Base-by-base conservation (phyloP, 92 coral and sea anemone species). In the Porites rus region DNA sequence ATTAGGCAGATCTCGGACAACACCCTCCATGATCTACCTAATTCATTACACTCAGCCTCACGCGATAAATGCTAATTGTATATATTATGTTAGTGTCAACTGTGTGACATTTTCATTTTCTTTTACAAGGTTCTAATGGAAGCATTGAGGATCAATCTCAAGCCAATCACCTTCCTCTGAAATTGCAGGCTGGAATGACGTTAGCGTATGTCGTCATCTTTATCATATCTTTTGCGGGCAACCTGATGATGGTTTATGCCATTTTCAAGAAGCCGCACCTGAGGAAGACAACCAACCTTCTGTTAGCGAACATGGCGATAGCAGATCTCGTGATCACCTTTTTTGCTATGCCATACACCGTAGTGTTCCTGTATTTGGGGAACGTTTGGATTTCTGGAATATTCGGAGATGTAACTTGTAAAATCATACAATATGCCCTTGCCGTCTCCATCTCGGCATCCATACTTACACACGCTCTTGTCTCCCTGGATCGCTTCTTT, bases 321-420 rank as follows among this genome's bases (percentile, higher is more conserved):
- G 98, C 98, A 2, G 98, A 94, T 69, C 76, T 94, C 51, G 69
- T 94, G 20, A 93, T 93, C n/a, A 92, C 98, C 0, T 70, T 94
- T 18, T 88, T 94, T 18, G 92, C 92, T 50, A 90, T 90, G 80
- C 98, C 98, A 8, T 87, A 84, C 19, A 69, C 88, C 31, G 93
- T 94, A 10, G 66, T 79, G 72, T 94, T 69, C 67, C 54, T 90
- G 20, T 88, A 76, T 61, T 38, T 84, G 31, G 78, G 85, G 78
- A 90, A 90, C 18, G 63, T 78, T 52, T 94, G 98, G 98, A 74
- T 94, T 21, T 86, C 95, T 14, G 98, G 94, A 21, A 46, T 78
- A 14, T 77, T 74, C 4, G 98, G 98, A 0, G 84, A 76, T 6
- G 66, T 94, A 72, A 91, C 93, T 11, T 94, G 98, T 76, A 94